phyloP scores from a whole-genome alignment of 2,888 invertebrate genomes.

The Protophormia terraenovae region DNA sequence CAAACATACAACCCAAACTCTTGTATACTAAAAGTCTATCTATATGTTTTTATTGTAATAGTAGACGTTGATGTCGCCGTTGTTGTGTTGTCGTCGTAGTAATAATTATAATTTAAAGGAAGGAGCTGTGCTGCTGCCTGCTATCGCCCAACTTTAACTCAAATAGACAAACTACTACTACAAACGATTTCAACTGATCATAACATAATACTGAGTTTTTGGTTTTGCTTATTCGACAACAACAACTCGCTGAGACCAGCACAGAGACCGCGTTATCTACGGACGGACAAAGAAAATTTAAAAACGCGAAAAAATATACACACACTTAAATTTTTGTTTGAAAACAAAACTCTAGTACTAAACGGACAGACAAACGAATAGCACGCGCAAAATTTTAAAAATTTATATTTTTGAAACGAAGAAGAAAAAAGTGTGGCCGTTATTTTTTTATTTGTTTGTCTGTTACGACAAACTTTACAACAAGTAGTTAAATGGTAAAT shows the following conservation, averaged over 20 bases:
- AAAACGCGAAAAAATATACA: constrained; percentile 16
- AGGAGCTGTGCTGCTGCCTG: constrained; percentile 35
- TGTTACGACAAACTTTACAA: not conserved
- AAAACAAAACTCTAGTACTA: constrained; percentile 15
- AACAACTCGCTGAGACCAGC: constrained; percentile 54
- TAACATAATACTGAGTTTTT: constrained; percentile 31
- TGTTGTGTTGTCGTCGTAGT: not conserved
- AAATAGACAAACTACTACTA: constrained; percentile 57
- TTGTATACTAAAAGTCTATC: no score
- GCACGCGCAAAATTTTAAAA: constrained; percentile 31
- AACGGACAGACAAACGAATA: constrained; percentile 30
- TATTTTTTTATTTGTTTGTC: not conserved
- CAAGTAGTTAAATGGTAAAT: constrained; percentile 21
- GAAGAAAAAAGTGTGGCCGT: constrained; percentile 19
- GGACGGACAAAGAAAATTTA: constrained; percentile 31
- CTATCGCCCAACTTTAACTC: constrained; percentile 45
- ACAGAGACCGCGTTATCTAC: not conserved
- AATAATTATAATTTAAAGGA: constrained; percentile 12
- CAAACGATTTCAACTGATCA: constrained; percentile 46
- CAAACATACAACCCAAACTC: constrained; percentile 19
- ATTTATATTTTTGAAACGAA: not conserved
- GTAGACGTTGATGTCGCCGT: constrained; percentile 27
- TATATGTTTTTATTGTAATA: no score
- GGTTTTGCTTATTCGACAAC: constrained; percentile 42
- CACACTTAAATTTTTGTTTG: constrained; percentile 44